Conservation (phyloP, 1,140 invertebrate genomes). For the Brachionus calyciflorus region DNA sequence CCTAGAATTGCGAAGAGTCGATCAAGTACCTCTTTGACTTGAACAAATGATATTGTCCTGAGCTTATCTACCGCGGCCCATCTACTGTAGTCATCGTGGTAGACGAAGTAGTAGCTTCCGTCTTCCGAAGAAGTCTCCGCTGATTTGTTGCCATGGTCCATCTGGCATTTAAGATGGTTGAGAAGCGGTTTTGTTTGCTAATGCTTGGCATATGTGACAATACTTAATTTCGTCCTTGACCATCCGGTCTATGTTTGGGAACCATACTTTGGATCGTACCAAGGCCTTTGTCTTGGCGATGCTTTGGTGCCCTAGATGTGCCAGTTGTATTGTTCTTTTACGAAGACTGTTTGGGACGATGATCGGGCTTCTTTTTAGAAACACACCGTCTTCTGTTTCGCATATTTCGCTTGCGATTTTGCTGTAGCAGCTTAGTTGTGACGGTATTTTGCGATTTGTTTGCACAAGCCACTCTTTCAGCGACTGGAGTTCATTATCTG, state of each 20-base stretch:
- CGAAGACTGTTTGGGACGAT: not conserved
- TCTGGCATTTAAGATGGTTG: too few relatives aligned
- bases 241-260: too few relatives aligned
- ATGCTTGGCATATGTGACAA: not conserved
- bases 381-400: not conserved
- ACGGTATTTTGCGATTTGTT: not conserved
- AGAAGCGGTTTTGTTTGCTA: not conserved
- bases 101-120: not conserved
- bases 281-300: constrained; percentile 12
- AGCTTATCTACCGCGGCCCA: not conserved
- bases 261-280: too few relatives aligned
- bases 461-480: not conserved
- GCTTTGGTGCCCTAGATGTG: not conserved
- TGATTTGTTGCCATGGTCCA: constrained; percentile 30
- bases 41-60: not conserved
- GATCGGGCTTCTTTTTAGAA: not conserved
- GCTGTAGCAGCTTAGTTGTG: not conserved
- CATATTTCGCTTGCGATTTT: not conserved
- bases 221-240: too few relatives aligned
- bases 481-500: not conserved
- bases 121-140: constrained; percentile 4
- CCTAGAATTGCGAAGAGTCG: constrained; percentile 48
- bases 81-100: constrained; percentile 11
- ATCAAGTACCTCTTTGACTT: constrained; percentile 2
- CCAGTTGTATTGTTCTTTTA: not conserved